These are phyloP conservation scores for Cichlasoma orientale DNA, from an alignment of 2,797 vertebrate species.

Conservation along the genomic window DNA sequence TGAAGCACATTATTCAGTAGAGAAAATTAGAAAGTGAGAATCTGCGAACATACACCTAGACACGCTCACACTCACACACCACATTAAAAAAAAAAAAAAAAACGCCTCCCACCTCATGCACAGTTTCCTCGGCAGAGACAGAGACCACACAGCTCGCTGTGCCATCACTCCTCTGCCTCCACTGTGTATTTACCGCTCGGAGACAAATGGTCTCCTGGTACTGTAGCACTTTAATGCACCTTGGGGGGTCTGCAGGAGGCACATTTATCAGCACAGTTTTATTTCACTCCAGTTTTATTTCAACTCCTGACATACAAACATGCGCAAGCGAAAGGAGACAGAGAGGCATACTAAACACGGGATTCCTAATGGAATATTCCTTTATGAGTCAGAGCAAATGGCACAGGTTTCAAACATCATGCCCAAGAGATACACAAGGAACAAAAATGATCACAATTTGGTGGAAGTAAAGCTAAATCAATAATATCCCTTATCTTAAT, in stretches of 20 bases:
- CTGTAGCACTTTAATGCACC: constrained; percentile 68
- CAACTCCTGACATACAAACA: constrained; percentile 14
- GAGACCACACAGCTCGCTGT: constrained; percentile 54
- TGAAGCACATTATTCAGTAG: constrained; percentile 34
- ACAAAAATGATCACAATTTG: constrained; percentile 22
- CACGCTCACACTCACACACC: constrained; percentile 1
- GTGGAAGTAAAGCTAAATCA: constrained; percentile 21
- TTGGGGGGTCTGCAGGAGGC: constrained; percentile 64
- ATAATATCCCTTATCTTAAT: neutral
- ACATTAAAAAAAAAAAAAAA: constrained; percentile 8
- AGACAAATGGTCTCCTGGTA: constrained; percentile 70
- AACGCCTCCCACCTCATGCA: constrained; percentile 32
- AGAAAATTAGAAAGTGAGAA: constrained; percentile 32
- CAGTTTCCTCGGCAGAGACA: constrained; percentile 27
- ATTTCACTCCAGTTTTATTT: constrained; percentile 39
- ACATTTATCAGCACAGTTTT: constrained; percentile 66
- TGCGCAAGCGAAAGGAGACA: constrained; percentile 14
- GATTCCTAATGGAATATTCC: constrained; percentile 45
- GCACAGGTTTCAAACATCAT: neutral
- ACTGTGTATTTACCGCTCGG: constrained; percentile 67
- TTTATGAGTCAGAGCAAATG: constrained; percentile 20
- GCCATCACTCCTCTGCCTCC: constrained; percentile 41
- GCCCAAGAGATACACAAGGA: constrained; percentile 17
- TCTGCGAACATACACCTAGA: neutral
- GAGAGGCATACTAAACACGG: constrained; percentile 4